These are phyloP conservation scores for Machimus rusticus DNA, from an alignment of 2,888 invertebrate genomes.

Conservation along the genomic window DNA sequence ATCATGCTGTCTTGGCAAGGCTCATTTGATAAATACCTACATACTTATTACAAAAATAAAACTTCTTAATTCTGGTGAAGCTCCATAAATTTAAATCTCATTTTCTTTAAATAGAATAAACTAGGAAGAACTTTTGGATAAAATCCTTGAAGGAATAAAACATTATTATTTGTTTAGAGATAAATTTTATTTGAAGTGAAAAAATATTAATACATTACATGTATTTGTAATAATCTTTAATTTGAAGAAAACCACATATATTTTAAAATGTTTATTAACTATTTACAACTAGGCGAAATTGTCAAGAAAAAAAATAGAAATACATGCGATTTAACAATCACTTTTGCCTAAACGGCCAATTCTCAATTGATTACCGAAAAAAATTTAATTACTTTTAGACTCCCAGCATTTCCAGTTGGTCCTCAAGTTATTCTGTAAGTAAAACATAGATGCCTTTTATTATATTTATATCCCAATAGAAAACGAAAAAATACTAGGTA, in stretches of 20 bases:
- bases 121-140: background rate
- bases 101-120: background rate
- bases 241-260: background rate
- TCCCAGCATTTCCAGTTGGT: background rate
- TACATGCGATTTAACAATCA: background rate
- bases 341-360: background rate
- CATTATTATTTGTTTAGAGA: background rate
- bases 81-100: background rate
- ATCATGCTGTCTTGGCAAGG: too few species aligned
- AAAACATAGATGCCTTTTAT: background rate
- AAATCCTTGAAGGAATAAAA: background rate
- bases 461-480: background rate
- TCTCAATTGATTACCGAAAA: background rate
- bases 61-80: background rate
- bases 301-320: background rate
- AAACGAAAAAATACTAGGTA: background rate
- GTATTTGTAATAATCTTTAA: background rate
- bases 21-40: too few species aligned
- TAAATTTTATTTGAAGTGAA: background rate
- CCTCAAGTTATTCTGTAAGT: background rate
- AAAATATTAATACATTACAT: background rate
- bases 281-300: background rate
- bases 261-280: background rate
- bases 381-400: background rate
- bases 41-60: background rate